Conservation (phyloP, 2,888 invertebrate genomes). For the Anticlea derivata region DNA sequence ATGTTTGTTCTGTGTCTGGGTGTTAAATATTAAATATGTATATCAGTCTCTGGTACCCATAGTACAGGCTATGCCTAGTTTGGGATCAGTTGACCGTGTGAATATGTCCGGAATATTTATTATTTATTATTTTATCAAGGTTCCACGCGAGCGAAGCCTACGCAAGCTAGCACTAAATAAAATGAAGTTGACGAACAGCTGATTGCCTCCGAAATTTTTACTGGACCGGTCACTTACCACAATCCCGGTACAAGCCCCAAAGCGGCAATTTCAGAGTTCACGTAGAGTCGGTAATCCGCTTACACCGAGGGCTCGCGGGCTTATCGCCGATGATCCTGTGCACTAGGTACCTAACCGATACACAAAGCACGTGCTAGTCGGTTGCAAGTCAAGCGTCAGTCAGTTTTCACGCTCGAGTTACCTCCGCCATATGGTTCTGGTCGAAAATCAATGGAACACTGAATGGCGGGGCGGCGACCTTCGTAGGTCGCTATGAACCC, state of each 20-base stretch:
- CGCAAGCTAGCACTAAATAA: too few species aligned
- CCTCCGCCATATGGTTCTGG: constrained; percentile 56
- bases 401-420: constrained; percentile 60
- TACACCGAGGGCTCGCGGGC: constrained; percentile 6
- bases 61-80: too few species aligned
- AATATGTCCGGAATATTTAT: too few species aligned
- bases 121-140: too few species aligned
- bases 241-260: constrained; percentile 7
- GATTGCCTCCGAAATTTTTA: constrained; percentile 12
- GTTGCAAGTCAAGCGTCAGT: constrained; percentile 51
- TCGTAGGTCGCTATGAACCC: constrained; percentile 69
- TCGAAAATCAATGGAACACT: constrained; percentile 77
- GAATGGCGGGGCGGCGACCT: constrained; percentile 77
- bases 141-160: too few species aligned
- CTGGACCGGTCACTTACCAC: constrained; percentile 24
- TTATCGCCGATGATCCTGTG: constrained; percentile 24
- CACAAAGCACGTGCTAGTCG: constrained; percentile 37
- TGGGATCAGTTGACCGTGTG: too few species aligned
- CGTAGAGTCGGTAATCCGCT: constrained; percentile 16
- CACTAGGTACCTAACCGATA: constrained; percentile 45
- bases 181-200: constrained; percentile 6
- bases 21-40: too few species aligned
- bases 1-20: too few species aligned
- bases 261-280: constrained; percentile 12
- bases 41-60: too few species aligned